These are phyloP conservation scores for Microhierax caerulescens DNA, from an alignment of 2,797 vertebrate species.

Conservation along the genomic window DNA sequence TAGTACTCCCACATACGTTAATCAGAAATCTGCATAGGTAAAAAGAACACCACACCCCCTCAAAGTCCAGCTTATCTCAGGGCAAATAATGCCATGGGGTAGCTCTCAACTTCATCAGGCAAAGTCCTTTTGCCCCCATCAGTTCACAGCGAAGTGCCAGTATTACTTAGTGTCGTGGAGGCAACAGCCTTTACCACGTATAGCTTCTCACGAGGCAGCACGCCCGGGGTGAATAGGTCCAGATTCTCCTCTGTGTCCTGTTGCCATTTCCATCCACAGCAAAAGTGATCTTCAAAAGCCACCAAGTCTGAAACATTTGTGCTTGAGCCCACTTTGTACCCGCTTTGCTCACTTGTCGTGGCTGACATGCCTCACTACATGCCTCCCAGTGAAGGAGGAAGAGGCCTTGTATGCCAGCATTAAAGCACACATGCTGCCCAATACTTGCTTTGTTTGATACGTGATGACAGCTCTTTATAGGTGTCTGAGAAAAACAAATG, in stretches of 20 bases:
- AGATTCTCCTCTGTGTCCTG: not conserved
- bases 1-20: not conserved
- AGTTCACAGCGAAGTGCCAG: not conserved
- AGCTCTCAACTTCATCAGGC: not conserved
- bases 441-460: constrained; percentile 2
- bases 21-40: not conserved
- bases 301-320: not conserved
- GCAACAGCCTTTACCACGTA: not conserved
- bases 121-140: not conserved
- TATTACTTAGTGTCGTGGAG: not conserved
- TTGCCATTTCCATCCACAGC: not conserved
- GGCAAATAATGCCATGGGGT: not conserved
- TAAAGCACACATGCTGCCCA: not conserved
- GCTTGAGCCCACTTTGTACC: not conserved
- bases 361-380: not conserved
- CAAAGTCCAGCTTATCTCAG: not conserved
- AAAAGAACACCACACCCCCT: not conserved
- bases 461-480: constrained; percentile 30
- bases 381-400: not conserved
- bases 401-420: not conserved
- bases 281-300: not conserved
- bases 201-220: not conserved
- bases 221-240: not conserved
- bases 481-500: constrained; percentile 58
- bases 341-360: rapidly evolving